Percentiles rank a stretch among this genome's conserved stretches.
Evolutionary conservation across 2,888 invertebrate genomes (phyloP).

Genomic region (Nymphalis c-album): DNA sequence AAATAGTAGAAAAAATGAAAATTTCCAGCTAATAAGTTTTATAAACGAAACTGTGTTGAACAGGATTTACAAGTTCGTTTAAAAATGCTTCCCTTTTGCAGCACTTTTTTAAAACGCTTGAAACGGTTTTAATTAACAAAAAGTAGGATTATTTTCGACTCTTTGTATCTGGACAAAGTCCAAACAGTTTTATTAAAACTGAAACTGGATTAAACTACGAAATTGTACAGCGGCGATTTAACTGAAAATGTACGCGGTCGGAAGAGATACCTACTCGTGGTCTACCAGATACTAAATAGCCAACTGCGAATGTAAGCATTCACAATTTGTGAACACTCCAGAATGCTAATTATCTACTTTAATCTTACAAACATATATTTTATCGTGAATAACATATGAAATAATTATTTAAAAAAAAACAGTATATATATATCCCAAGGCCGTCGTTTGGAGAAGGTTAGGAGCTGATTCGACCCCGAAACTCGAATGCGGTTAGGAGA

Average conservation of each 20-base stretch:
- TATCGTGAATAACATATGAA: too few species aligned
- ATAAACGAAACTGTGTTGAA: slow-evolving; percentile 9
- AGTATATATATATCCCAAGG: too few species aligned
- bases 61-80: slow-evolving; percentile 19
- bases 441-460: too few species aligned
- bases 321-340: neutral
- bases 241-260: neutral
- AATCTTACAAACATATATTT: neutral
- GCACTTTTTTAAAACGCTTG: slow-evolving; percentile 1
- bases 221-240: neutral
- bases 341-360: neutral
- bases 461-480: too few species aligned
- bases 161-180: neutral
- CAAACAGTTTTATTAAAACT: slow-evolving; percentile 2
- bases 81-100: slow-evolving; percentile 9
- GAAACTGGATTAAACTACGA: slow-evolving; percentile 7
- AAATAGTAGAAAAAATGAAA: neutral
- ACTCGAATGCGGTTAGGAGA: too few species aligned
- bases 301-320: slow-evolving; percentile 1
- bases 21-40: neutral
- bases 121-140: slow-evolving; percentile 18
- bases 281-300: neutral
- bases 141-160: neutral
- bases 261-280: neutral
- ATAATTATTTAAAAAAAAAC: too few species aligned